A percentile compares a stretch with the other conserved stretches of the same genome.
Evolutionary conservation across 2,888 invertebrate species (phyloP).

Genomic region (Ethmia dodecea): DNA sequence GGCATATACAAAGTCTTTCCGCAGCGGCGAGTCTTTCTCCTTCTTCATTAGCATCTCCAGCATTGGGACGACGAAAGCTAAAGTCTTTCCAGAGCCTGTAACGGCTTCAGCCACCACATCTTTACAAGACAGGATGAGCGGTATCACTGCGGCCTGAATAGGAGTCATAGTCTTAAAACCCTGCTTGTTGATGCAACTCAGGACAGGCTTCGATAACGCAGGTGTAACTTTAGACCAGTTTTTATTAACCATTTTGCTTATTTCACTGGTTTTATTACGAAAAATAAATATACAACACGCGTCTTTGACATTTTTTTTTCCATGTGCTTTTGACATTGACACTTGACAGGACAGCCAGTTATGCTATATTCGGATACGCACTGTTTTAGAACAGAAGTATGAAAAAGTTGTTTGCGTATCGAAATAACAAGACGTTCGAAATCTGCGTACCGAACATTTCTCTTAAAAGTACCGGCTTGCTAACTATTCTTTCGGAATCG

Average conservation of each 20-base stretch:
- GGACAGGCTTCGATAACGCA: constrained; percentile 63
- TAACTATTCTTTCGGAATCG: too few species aligned
- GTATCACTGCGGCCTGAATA: constrained; percentile 91
- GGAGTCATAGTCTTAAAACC: constrained; percentile 78
- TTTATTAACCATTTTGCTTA: constrained; percentile 55
- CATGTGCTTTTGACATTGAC: constrained; percentile 23
- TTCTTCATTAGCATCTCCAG: constrained; percentile 87
- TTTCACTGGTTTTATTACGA: neutral
- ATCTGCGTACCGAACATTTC: too few species aligned
- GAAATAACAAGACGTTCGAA: too few species aligned
- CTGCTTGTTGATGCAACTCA: constrained; percentile 70
- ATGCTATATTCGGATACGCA: too few species aligned
- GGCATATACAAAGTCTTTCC: constrained; percentile 88
- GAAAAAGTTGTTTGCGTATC: too few species aligned
- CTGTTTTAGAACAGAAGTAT: too few species aligned
- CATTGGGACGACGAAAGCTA: constrained; percentile 96
- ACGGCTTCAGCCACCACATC: constrained; percentile 99
- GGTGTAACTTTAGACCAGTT: constrained; percentile 60
- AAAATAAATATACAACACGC: constrained; percentile 17
- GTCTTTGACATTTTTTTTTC: constrained; percentile 18
- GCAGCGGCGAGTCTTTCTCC: constrained; percentile 79
- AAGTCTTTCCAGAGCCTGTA: constrained; percentile 98
- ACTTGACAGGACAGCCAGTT: too few species aligned
- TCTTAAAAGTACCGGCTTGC: too few species aligned
- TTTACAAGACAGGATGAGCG: constrained; percentile 90